These are phyloP conservation scores for Mycteria americana DNA, from an alignment of 2,797 vertebrate species.

Conservation along the genomic window DNA sequence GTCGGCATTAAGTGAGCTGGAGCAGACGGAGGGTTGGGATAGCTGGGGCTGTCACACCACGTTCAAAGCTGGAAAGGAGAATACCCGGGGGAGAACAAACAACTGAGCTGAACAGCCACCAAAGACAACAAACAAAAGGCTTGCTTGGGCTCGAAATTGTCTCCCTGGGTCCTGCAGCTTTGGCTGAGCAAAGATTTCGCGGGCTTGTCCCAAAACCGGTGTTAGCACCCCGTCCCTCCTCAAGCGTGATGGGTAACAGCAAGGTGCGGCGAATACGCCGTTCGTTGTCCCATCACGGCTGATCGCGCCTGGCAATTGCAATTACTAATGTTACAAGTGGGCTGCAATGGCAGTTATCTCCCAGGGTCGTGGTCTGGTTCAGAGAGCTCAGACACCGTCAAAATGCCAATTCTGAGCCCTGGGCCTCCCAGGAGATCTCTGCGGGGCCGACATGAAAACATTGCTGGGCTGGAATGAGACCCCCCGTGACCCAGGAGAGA, in stretches of 20 bases:
- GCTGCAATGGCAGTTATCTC: neutral
- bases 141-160: neutral
- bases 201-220: neutral
- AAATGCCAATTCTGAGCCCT: neutral
- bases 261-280: rapidly evolving
- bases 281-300: rapidly evolving
- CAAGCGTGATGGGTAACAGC: rapidly evolving
- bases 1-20: neutral
- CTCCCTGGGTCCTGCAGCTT: neutral
- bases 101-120: neutral
- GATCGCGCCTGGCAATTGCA: neutral
- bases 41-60: neutral
- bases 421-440: neutral
- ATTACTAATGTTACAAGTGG: neutral
- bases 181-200: neutral
- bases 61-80: neutral
- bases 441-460: neutral
- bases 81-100: rapidly evolving
- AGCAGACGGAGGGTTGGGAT: neutral
- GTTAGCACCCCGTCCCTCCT: rapidly evolving
- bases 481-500: neutral
- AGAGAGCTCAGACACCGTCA: neutral
- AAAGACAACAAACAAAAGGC: neutral
- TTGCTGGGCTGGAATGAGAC: constrained; percentile 22
- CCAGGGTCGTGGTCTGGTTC: neutral